These are phyloP conservation scores for Sarcophaga variegata DNA, from an alignment of 2,888 invertebrate genomes.

Conservation along the genomic window DNA sequence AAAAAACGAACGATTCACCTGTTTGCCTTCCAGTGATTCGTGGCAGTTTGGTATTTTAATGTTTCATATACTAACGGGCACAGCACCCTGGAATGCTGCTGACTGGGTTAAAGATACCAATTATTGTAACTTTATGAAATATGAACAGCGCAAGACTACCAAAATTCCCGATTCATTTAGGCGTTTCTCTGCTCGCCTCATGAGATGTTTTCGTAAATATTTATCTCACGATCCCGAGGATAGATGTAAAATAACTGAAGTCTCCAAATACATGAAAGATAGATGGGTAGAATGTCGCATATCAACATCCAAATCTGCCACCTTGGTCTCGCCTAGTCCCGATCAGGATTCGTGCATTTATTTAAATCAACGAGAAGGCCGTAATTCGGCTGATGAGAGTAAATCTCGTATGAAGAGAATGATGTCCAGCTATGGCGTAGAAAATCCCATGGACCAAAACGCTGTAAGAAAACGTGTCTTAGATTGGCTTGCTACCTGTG, in stretches of 20 bases:
- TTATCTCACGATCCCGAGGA: slow-evolving; percentile 87
- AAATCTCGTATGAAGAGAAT: slow-evolving; percentile 83
- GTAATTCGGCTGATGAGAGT: slow-evolving; percentile 83
- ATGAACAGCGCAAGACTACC: slow-evolving; percentile 85
- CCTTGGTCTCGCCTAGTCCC: slow-evolving; percentile 78
- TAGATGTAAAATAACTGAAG: slow-evolving; percentile 85
- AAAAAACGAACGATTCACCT: slow-evolving; percentile 85
- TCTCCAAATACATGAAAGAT: slow-evolving; percentile 85
- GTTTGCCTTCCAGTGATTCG: slow-evolving; percentile 86
- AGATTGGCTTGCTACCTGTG: slow-evolving; percentile 86
- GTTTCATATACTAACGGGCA: slow-evolving; percentile 85
- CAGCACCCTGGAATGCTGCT: slow-evolving; percentile 87
- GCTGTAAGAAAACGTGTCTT: slow-evolving; percentile 85
- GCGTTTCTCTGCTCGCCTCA: slow-evolving; percentile 86
- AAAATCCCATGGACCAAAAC: slow-evolving; percentile 85
- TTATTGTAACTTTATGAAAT: slow-evolving; percentile 86
- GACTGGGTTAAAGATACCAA: slow-evolving; percentile 88
- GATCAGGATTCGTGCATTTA: slow-evolving; percentile 84
- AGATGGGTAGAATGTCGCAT: slow-evolving; percentile 84
- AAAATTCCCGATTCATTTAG: slow-evolving; percentile 84
- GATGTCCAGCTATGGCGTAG: slow-evolving; percentile 85
- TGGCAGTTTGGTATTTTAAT: slow-evolving; percentile 89
- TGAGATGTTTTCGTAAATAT: slow-evolving; percentile 87
- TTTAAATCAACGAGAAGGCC: slow-evolving; percentile 83
- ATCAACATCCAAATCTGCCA: slow-evolving; percentile 83